A percentile compares a stretch with the other conserved stretches of the same genome.
These are phyloP conservation scores for Protaetia brevitarsis DNA, from an alignment of 1,140 invertebrate genomes.

Conservation along the genomic window DNA sequence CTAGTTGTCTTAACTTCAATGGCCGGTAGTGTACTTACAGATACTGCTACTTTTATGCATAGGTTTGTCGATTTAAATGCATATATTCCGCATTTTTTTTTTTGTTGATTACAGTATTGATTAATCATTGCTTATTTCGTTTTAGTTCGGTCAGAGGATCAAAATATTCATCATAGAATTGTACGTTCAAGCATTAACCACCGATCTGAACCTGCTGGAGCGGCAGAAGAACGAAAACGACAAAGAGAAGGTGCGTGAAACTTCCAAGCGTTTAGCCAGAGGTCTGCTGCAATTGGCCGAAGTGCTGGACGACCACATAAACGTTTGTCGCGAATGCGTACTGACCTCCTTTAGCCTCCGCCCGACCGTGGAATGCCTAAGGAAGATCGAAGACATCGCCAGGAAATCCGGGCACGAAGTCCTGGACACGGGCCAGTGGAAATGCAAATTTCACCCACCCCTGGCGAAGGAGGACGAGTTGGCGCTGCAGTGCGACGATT, in stretches of 20 bases:
- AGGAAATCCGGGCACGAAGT: constrained; percentile 53
- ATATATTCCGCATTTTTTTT: too few species aligned
- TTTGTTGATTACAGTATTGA: too few species aligned
- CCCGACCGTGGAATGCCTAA: constrained; percentile 55
- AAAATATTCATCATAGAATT: constrained; percentile 67
- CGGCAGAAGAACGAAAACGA: constrained; percentile 59
- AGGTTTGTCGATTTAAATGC: too few species aligned
- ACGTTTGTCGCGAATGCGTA: constrained; percentile 60
- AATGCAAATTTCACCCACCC: constrained; percentile 43
- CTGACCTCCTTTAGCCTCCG: constrained; percentile 65
- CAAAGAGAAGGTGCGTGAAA: constrained; percentile 53
- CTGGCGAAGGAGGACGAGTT: constrained; percentile 38
- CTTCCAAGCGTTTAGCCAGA: constrained; percentile 54
- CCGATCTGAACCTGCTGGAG: constrained; percentile 74
- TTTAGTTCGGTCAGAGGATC: constrained; percentile 60
- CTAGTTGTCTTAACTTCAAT: too few species aligned
- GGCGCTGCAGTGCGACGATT: constrained; percentile 39
- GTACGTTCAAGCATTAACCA: constrained; percentile 68
- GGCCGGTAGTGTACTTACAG: too few species aligned
- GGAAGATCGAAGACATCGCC: constrained; percentile 54
- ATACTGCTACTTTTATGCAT: too few species aligned
- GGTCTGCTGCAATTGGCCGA: constrained; percentile 60
- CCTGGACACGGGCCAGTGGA: constrained; percentile 45
- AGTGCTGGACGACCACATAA: constrained; percentile 54
- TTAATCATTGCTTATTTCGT: constrained; percentile 44